These are phyloP conservation scores for Shargacucullia verbasci DNA, from an alignment of 2,888 invertebrate genomes.

Conservation along the genomic window DNA sequence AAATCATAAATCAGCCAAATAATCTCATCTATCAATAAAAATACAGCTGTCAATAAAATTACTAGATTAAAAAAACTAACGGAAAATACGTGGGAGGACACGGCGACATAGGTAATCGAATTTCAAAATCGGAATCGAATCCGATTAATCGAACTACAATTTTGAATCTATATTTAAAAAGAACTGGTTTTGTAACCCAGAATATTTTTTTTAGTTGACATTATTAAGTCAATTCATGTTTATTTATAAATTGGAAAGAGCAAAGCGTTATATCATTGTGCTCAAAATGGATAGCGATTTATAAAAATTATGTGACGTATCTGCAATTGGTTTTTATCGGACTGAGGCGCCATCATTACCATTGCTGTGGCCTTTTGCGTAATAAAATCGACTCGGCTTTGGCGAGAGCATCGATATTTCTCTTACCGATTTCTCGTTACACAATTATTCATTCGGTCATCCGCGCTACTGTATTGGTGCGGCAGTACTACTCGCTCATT, in stretches of 20 bases:
- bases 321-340: constrained; percentile 13
- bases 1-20: too few species aligned
- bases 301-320: not conserved
- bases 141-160: not conserved
- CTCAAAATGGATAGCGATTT: not conserved
- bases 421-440: constrained; percentile 73
- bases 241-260: constrained; percentile 3
- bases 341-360: constrained; percentile 22
- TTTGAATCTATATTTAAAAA: not conserved
- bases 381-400: constrained; percentile 61
- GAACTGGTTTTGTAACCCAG: not conserved
- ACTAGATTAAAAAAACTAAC: not conserved
- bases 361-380: constrained; percentile 34
- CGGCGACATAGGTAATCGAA: not conserved
- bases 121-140: not conserved
- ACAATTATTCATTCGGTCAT: constrained; percentile 42
- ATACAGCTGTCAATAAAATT: not conserved
- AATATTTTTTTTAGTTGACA: constrained; percentile 1
- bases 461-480: not conserved
- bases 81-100: not conserved
- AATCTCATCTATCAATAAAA: too few species aligned
- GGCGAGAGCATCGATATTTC: constrained; percentile 71
- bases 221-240: constrained; percentile 11
- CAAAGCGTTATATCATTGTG: not conserved
- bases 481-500: not conserved